Evolutionary conservation across 2,113 vertebrate genomes (phyloP).

Genomic region (Dicrurus megarhynchus): DNA sequence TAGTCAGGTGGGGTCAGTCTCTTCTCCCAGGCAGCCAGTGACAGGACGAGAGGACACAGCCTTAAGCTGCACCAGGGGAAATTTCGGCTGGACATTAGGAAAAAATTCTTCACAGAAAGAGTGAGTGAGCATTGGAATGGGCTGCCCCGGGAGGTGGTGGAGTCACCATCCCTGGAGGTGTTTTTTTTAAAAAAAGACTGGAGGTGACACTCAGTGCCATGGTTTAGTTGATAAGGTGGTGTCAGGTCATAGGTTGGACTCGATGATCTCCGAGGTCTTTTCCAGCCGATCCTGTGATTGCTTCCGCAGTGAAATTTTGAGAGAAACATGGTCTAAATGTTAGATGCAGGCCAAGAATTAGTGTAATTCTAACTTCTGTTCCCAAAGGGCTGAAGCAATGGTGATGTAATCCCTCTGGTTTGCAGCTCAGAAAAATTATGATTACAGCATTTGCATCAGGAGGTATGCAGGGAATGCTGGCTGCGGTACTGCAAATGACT

Average conservation of each 20-base stretch:
- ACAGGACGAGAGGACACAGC: not conserved
- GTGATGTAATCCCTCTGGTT: not conserved
- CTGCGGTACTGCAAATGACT: not conserved
- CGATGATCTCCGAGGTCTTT: rapidly evolving
- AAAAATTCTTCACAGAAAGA: not conserved
- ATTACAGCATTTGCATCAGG: not conserved
- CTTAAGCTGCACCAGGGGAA: not conserved
- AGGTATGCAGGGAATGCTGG: not conserved
- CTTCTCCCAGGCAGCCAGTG: too few relatives aligned
- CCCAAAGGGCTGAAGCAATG: not conserved
- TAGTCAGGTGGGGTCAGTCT: rapidly evolving
- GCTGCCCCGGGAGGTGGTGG: not conserved
- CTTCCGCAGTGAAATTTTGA: not conserved
- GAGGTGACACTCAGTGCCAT: not conserved
- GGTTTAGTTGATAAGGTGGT: not conserved
- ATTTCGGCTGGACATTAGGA: not conserved
- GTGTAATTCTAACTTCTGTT: not conserved
- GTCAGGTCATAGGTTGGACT: not conserved
- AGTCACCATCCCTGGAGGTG: not conserved
- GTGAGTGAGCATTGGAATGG: too few relatives aligned
- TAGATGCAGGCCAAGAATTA: not conserved
- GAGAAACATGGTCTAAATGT: not conserved
- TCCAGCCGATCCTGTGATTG: not conserved
- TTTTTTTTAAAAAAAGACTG: not conserved
- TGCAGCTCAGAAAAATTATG: not conserved